A percentile compares a stretch with the other conserved stretches of the same genome.
Evolutionary conservation across 2,888 invertebrate species (phyloP).

Genomic region (Heliconius cydno): DNA sequence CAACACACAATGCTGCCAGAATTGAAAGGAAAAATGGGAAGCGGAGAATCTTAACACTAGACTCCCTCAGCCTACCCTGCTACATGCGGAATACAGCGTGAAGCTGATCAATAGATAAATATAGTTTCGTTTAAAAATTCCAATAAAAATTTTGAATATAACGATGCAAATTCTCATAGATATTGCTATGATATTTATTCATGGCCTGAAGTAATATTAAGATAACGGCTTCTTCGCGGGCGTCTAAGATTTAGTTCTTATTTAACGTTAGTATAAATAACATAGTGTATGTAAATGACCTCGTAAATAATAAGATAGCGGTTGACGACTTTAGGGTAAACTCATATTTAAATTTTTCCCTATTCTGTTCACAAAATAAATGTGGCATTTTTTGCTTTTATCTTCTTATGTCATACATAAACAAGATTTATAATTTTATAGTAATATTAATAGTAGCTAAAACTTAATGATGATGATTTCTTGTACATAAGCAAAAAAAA

Average conservation of each 20-base stretch:
- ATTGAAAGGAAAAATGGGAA: too few species aligned
- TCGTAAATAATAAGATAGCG: conserved; percentile 1
- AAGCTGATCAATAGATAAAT: neutral
- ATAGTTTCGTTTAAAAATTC: conserved; percentile 2
- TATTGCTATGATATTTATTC: conserved; percentile 11
- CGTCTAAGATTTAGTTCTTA: neutral
- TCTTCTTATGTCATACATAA: too few species aligned
- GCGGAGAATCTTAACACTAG: too few species aligned
- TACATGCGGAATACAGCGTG: too few species aligned
- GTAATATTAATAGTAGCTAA: too few species aligned
- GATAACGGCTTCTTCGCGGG: neutral
- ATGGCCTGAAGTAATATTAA: neutral
- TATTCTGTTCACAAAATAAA: neutral
- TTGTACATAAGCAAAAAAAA: too few species aligned
- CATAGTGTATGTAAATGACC: neutral
- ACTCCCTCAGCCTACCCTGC: too few species aligned
- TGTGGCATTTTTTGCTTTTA: too few species aligned
- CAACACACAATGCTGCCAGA: too few species aligned
- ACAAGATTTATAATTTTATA: too few species aligned
- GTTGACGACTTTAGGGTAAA: neutral
- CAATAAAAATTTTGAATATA: neutral
- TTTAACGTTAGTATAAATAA: neutral
- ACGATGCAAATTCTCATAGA: neutral
- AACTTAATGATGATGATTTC: too few species aligned
- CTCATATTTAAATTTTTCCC: neutral